Conservation (phyloP, 2,797 vertebrate genomes). For the Macropus fuliginosus region DNA sequence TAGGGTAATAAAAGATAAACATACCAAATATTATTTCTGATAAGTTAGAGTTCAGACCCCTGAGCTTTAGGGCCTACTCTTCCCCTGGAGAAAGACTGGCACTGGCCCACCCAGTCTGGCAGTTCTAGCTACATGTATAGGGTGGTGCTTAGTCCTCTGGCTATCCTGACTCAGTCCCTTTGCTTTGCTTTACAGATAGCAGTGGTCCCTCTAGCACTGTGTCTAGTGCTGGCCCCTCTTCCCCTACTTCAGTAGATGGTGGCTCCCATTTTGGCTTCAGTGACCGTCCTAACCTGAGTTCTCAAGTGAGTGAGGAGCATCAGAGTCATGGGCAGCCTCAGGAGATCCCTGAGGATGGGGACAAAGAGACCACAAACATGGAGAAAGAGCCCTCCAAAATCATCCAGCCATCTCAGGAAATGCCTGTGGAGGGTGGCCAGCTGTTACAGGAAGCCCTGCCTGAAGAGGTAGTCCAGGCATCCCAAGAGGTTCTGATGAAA, state of each 20-base stretch:
- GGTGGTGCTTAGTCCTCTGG: slow-evolving; percentile 4
- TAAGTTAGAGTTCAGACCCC: slow-evolving; percentile 42
- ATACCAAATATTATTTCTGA: background rate
- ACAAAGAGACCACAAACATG: slow-evolving; percentile 47
- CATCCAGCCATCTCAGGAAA: slow-evolving; percentile 43
- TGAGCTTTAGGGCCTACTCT: background rate
- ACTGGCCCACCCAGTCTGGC: slow-evolving; percentile 8
- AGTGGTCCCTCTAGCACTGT: slow-evolving; percentile 97
- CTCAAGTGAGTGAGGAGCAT: slow-evolving; percentile 90
- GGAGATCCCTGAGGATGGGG: slow-evolving; percentile 43
- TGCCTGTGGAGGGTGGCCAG: slow-evolving; percentile 37
- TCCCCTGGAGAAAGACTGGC: slow-evolving; percentile 7
- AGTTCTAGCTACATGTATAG: background rate
- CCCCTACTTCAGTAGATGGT: slow-evolving; percentile 92
- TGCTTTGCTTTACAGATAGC: slow-evolving; percentile 91
- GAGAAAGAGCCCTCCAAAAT: slow-evolving; percentile 64
- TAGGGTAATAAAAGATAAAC: background rate
- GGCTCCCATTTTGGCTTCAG: slow-evolving; percentile 93
- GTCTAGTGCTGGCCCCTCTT: slow-evolving; percentile 96
- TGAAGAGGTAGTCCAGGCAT: slow-evolving; percentile 12
- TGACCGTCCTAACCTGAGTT: slow-evolving; percentile 89
- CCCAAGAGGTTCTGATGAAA: slow-evolving; percentile 23
- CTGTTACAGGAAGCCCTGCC: background rate
- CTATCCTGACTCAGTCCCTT: slow-evolving; percentile 58
- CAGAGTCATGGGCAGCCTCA: slow-evolving; percentile 55